phyloP scores from a whole-genome alignment of 92 coral and sea anemone genomes.

The Virgularia gustaviana region DNA sequence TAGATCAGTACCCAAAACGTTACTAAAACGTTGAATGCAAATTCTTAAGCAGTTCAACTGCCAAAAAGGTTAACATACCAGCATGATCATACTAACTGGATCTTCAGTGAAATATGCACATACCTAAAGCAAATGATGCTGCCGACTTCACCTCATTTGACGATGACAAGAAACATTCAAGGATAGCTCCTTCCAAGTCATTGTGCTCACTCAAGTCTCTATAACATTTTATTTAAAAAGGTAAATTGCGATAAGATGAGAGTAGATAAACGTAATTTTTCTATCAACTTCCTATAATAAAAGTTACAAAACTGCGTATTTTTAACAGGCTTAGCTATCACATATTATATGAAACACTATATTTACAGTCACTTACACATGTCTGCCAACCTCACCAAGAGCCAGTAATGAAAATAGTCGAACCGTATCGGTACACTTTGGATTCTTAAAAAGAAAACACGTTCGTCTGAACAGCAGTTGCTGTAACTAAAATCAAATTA shows the following conservation, averaged over 20 bases:
- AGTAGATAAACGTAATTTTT: background rate
- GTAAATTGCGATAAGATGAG: background rate
- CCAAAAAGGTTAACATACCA: no score
- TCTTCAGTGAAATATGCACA: conserved; percentile 8
- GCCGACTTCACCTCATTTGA: conserved; percentile 98
- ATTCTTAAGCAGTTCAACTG: no score
- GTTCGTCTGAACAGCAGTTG: no score
- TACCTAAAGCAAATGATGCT: conserved; percentile 94
- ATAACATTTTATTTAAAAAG: no score
- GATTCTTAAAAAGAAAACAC: conserved; percentile 51
- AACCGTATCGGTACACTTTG: conserved; percentile 77
- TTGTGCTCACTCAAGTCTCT: conserved; percentile 88
- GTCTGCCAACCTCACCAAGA: conserved; percentile 97
- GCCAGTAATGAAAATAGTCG: conserved; percentile 85
- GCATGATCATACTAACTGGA: background rate
- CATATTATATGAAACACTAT: background rate
- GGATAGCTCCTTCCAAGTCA: conserved; percentile 80
- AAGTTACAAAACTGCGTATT: no score
- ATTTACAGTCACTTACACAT: conserved; percentile 61
- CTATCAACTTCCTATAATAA: background rate
- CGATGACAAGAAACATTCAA: conserved; percentile 91
- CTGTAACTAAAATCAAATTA: no score
- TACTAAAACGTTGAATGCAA: no score
- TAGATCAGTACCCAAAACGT: no score
- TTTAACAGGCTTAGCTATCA: no score